Conservation (phyloP, 2,888 invertebrate genomes). For the Conomelus anceps region DNA sequence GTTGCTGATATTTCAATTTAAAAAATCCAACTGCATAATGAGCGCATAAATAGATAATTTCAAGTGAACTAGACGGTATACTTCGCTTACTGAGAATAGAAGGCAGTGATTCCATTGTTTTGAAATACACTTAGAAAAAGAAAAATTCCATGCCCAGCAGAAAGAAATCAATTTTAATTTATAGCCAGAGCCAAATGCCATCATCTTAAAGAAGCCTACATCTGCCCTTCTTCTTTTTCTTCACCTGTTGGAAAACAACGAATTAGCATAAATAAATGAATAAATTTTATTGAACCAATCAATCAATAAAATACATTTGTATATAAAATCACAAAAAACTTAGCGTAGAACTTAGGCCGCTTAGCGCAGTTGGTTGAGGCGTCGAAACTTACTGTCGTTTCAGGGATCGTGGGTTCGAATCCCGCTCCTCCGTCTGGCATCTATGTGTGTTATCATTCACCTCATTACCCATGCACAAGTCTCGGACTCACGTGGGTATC, state of each 20-base stretch:
- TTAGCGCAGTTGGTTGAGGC: no score
- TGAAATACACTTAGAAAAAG: not conserved
- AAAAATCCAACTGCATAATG: not conserved
- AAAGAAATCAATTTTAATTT: not conserved
- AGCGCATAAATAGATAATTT: not conserved
- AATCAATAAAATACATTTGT: not conserved
- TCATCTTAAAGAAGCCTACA: constrained; percentile 69
- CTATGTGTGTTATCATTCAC: no score
- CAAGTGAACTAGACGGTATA: not conserved
- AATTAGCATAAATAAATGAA: not conserved
- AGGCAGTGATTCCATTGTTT: constrained; percentile 1
- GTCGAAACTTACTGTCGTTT: no score
- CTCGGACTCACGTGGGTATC: no score
- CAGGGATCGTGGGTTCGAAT: no score
- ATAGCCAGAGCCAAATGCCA: not conserved
- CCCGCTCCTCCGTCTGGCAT: no score
- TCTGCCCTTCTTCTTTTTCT: constrained; percentile 88
- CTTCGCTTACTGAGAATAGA: not conserved
- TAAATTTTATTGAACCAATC: not conserved
- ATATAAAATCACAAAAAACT: no score
- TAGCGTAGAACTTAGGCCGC: no score
- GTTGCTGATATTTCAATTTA: not conserved
- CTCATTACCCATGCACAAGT: no score
- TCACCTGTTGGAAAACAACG: constrained; percentile 39
- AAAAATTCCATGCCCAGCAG: constrained; percentile 1